A percentile compares a stretch with the other conserved stretches of the same genome.
Conservation (phyloP, 35 echinoderm and acorn worm genomes). For the Apostichopus parvimensis region DNA sequence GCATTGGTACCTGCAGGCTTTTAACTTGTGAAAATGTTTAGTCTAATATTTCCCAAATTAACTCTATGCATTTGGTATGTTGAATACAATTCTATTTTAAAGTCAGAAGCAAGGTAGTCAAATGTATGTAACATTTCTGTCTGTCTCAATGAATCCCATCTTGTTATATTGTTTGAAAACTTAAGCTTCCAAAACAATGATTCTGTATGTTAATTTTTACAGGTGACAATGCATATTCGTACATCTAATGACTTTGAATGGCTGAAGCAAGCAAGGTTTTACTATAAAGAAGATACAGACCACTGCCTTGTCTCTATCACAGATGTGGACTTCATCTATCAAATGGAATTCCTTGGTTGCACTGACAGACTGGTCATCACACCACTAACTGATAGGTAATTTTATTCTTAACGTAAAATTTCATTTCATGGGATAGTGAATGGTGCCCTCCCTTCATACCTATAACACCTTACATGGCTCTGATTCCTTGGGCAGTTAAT, state of each 20-base stretch:
- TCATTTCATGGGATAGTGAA: neutral
- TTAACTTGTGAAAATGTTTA: too few relatives aligned
- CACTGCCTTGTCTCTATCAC: conserved; percentile 97
- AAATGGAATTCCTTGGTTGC: conserved; percentile 98
- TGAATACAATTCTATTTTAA: too few relatives aligned
- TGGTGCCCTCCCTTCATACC: neutral
- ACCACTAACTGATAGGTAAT: conserved; percentile 98
- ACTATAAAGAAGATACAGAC: conserved; percentile 97
- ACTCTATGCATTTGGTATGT: too few relatives aligned
- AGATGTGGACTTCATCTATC: conserved; percentile 99
- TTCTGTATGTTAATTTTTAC: neutral
- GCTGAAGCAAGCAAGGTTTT: conserved; percentile 99
- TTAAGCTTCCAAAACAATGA: too few relatives aligned
- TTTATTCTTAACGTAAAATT: neutral
- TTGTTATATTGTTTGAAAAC: too few relatives aligned
- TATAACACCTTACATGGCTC: neutral
- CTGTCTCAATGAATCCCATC: too few relatives aligned
- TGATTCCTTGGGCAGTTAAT: too few relatives aligned
- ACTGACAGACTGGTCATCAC: conserved; percentile 99
- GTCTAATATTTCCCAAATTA: too few relatives aligned
- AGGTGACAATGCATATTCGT: conserved; percentile 92
- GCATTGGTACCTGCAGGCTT: too few relatives aligned
- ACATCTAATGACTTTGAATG: conserved; percentile 98
- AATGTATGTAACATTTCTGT: too few relatives aligned
- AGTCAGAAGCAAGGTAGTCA: too few relatives aligned